A percentile compares a stretch with the other conserved stretches of the same genome.
These are phyloP conservation scores for Parnassius smintheus DNA, from an alignment of 2,888 invertebrate genomes.

Conservation along the genomic window DNA sequence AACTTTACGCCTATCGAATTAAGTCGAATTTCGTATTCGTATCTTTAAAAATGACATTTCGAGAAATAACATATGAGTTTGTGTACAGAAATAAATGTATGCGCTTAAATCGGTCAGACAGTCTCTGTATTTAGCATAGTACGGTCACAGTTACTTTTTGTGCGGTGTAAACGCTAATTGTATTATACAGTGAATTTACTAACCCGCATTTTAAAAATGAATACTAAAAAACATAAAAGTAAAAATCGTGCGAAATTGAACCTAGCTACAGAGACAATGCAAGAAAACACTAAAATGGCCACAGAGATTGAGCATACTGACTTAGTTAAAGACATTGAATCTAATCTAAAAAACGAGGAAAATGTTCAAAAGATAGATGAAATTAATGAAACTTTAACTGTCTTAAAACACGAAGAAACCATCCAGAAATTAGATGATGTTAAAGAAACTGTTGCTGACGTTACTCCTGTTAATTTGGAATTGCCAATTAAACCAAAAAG, in stretches of 20 bases:
- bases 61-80: slow-evolving; percentile 54
- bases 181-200: not conserved
- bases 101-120: slow-evolving; percentile 65
- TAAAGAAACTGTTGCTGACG: slow-evolving; percentile 13
- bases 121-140: slow-evolving; percentile 62
- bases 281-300: slow-evolving; percentile 12
- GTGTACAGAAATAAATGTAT: slow-evolving; percentile 62
- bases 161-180: slow-evolving; percentile 22
- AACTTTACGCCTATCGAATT: slow-evolving; percentile 13
- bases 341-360: slow-evolving; percentile 19
- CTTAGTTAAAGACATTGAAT: not conserved
- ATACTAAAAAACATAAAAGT: slow-evolving; percentile 63
- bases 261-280: slow-evolving; percentile 33
- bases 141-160: slow-evolving; percentile 45
- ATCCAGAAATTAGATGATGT: slow-evolving; percentile 7
- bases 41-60: slow-evolving; percentile 60
- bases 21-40: slow-evolving; percentile 14
- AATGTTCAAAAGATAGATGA: slow-evolving; percentile 2
- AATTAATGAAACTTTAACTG: not conserved
- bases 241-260: slow-evolving; percentile 54
- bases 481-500: slow-evolving; percentile 73
- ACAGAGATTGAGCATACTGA: slow-evolving; percentile 25
- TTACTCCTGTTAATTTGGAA: slow-evolving; percentile 29
- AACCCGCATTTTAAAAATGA: slow-evolving; percentile 45
- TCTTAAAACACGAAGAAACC: slow-evolving; percentile 22